Evolutionary conservation across 2,888 invertebrate species (phyloP).

Genomic region (Neuroscelio doddi): DNA sequence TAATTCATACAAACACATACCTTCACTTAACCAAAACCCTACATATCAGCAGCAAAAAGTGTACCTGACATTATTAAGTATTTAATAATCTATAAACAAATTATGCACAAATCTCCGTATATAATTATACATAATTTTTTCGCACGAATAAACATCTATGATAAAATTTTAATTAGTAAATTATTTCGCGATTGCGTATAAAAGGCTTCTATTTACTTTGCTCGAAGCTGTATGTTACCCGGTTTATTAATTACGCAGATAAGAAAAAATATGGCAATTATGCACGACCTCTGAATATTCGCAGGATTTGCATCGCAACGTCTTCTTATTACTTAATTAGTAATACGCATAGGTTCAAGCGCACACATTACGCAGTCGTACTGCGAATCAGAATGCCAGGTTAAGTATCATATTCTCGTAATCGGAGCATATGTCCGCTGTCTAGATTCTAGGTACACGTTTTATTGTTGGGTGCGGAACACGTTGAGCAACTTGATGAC

Average conservation of each 20-base stretch:
- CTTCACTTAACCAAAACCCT: no score
- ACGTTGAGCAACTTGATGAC: conserved; percentile 22
- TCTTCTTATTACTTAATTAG: background rate
- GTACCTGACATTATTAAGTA: no score
- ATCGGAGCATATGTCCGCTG: conserved; percentile 39
- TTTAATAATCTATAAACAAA: no score
- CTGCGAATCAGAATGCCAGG: conserved; percentile 11
- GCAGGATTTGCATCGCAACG: background rate
- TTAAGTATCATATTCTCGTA: conserved; percentile 56
- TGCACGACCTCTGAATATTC: background rate
- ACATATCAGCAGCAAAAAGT: no score
- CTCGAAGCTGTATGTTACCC: background rate
- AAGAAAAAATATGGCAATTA: background rate
- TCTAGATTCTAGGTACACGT: conserved; percentile 1
- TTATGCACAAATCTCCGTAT: no score
- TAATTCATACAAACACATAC: no score
- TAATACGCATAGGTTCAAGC: background rate
- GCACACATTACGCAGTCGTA: conserved; percentile 2
- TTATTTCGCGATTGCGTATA: no score
- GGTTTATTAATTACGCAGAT: background rate
- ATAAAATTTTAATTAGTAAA: no score
- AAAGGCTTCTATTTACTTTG: no score
- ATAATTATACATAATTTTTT: no score
- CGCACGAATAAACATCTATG: no score
- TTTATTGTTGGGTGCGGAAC: conserved; percentile 18